Base-by-base conservation (phyloP, 2,113 vertebrate genomes). In the Ammodytes marinus region DNA sequence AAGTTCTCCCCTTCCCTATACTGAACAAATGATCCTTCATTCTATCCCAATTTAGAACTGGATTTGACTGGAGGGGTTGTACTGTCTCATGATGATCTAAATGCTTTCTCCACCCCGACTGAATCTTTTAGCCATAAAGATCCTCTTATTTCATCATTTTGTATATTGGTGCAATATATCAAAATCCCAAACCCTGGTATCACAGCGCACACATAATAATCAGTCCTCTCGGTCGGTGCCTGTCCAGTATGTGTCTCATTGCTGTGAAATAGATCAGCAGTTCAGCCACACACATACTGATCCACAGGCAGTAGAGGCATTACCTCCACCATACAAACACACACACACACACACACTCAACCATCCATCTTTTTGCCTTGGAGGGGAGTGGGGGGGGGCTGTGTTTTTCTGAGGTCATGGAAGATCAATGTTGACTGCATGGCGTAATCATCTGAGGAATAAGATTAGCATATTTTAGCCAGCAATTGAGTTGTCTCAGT, bases 381-480 rank as follows among this genome's bases (percentile, higher is more conserved):
- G 69, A 63, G 83, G 78, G 66, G 75, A 57, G 85, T 91, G 86
- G 27, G 27, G 27, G 77, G 85, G 69, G 65, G 83, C 77, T 60
- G 85, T 91, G 86, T 94, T 94, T 93, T 93, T 88, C 87, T 69
- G 85, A 92, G 94, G 93, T 95, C 91, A 91, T 78, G 87, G 92
- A 93, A 94, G 94, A 95, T 95, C 94, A 94, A 93, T 95, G 93
- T 94, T 92, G 92, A 92, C 92, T 89, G 89, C 80, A 79, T 83
- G 81, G 93, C 82, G 84, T 90, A 95, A 94, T 95, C 93, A 95
- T 93, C 86, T 83, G 64, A 83, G 89, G 91, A 95, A 95, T 94
- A 94, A 89, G 86, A 95, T 95, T 95, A 94, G 92, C 94, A 95
- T 95, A 94, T 93, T 39, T 93, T 93, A 93, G 90, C 77, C 27